A percentile compares a stretch with the other conserved stretches of the same genome.
These are phyloP conservation scores for Nothobranchius furzeri DNA, from an alignment of 2,113 vertebrate genomes.

Conservation along the genomic window DNA sequence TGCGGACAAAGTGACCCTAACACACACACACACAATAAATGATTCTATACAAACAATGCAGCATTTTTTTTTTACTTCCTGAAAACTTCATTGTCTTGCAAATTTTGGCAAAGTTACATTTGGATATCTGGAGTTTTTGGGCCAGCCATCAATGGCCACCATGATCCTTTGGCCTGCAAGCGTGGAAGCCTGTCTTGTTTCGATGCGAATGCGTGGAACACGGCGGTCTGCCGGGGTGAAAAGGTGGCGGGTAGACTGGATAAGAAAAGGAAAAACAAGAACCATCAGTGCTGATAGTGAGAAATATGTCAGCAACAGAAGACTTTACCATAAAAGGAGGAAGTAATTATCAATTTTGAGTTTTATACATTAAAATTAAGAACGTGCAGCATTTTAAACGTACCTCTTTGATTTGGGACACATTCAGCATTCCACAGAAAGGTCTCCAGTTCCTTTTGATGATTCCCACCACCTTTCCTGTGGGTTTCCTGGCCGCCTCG, in stretches of 20 bases:
- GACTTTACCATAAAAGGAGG: background rate
- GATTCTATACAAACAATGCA: too few relatives aligned
- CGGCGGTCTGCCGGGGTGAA: conserved; percentile 95
- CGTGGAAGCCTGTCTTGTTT: conserved; percentile 89
- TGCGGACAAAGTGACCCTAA: conserved; percentile 97
- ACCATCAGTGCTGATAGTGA: background rate
- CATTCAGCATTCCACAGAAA: conserved; percentile 93
- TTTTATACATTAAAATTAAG: background rate
- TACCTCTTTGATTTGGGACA: conserved; percentile 95
- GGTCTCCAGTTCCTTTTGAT: conserved; percentile 97
- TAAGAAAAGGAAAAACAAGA: conserved; percentile 2
- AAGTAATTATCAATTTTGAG: too few relatives aligned
- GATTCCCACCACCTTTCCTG: conserved; percentile 91
- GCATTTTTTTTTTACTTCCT: background rate
- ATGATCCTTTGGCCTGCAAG: conserved; percentile 93
- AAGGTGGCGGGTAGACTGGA: conserved; percentile 91
- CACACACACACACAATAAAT: background rate
- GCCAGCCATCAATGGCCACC: conserved; percentile 96
- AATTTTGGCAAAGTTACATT: conserved; percentile 80
- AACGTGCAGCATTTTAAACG: background rate
- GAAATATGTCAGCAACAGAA: background rate
- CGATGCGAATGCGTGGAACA: conserved; percentile 94
- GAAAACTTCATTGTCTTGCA: background rate
- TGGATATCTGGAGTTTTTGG: conserved; percentile 94
- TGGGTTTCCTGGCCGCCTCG: conserved; percentile 82